Conservation (phyloP, 2,113 vertebrate genomes). For the Pterocles orientalis region DNA sequence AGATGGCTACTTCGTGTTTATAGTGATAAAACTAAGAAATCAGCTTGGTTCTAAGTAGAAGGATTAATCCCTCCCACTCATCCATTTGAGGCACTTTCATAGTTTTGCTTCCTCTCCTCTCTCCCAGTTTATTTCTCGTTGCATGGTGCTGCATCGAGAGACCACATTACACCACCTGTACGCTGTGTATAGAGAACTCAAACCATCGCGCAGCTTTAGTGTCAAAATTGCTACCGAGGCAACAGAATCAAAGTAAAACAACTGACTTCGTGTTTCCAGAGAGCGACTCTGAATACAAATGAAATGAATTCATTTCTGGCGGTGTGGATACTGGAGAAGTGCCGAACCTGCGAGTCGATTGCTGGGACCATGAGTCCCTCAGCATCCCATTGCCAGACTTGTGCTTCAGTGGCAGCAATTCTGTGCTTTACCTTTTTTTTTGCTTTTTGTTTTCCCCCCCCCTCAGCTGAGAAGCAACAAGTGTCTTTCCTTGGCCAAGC, state of each 20-base stretch:
- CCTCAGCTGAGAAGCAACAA: not conserved
- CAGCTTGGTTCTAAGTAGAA: not conserved
- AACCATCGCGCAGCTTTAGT: not conserved
- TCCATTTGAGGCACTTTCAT: not conserved
- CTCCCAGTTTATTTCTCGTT: not conserved
- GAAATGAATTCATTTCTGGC: not conserved
- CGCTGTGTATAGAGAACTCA: not conserved
- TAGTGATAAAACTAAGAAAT: not conserved
- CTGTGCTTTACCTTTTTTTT: not conserved
- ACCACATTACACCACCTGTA: not conserved
- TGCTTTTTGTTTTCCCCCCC: too few relatives aligned
- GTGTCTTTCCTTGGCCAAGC: not conserved
- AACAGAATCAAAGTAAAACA: not conserved
- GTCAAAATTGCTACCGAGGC: not conserved
- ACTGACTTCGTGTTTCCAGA: not conserved
- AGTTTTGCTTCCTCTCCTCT: not conserved
- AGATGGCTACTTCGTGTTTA: not conserved
- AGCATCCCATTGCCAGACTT: too few relatives aligned
- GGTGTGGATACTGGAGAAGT: not conserved
- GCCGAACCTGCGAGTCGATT: fast-evolving
- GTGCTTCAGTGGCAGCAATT: not conserved
- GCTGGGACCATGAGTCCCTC: not conserved
- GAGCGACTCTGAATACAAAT: not conserved
- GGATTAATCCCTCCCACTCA: not conserved
- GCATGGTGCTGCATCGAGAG: not conserved